Evolutionary conservation across 2,113 vertebrate genomes (phyloP), one percentile per base, ranked within the genome.

Genomic region (Thymallus thymallus): DNA sequence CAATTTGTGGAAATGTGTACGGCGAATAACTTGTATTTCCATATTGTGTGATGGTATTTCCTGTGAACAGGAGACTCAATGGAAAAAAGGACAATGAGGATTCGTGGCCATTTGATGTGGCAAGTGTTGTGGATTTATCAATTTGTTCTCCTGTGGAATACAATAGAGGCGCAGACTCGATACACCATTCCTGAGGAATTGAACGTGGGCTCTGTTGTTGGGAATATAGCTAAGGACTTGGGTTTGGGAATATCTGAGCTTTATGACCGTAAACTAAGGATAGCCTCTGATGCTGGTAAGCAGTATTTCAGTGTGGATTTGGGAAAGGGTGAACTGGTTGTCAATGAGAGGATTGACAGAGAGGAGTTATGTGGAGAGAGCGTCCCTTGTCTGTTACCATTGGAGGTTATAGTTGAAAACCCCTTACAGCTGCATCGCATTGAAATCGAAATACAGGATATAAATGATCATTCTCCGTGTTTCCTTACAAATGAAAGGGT

Each of bases 391-490:
- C 78, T 92, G 1, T 26, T 96, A 66, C 92, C 91, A 63, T 88
- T 95, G 72, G 93, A 94, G 0, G 89, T 93, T 4, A 88, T 94
- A 69, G 81, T 94, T 80, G 94, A 94, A 80, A 91, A 93, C 9
- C 94, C 94, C 2, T 74, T 95, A 30, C 94, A 95, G 77, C 81
- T 95, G 10, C 91, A 94, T 66, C 90, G 91, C 0, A 81, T 95
- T 0, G 93, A 95, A 68, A 93, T 95, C 29, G 93, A 95, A 2
- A 85, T 96, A 56, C 78, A 88, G n/a, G 94, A 96, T 0, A 94
- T 95, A 32, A 96, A 96, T 0, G 95, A 97, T 71, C 95, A 96
- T 64, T 91, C 93, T 0, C 95, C 95, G 0, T 81, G 81, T 65
- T 96, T 97, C 7, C 80, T 80, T 14, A 89, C 86, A 23, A 92